phyloP scores from a whole-genome alignment of 2,797 vertebrate genomes.

The Ceryle rudis region DNA sequence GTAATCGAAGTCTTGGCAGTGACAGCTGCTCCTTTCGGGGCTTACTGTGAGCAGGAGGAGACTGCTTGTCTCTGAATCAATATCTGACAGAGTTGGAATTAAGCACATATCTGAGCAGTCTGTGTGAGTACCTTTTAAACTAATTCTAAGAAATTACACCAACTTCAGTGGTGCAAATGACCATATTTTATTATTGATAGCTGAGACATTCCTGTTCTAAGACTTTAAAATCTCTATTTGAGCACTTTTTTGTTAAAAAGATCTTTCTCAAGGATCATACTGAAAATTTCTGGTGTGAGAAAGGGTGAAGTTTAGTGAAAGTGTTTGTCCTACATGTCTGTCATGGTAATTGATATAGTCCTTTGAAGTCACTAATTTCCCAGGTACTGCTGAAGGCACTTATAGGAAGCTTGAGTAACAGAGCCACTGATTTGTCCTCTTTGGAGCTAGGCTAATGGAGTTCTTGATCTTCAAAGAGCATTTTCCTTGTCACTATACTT shows the following conservation, averaged over 20 bases:
- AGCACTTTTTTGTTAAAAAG: neutral
- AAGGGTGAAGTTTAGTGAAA: neutral
- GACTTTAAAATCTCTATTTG: neutral
- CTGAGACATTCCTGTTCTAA: neutral
- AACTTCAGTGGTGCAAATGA: neutral
- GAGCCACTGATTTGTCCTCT: neutral
- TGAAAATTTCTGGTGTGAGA: neutral
- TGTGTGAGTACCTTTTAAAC: neutral
- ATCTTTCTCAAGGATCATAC: neutral
- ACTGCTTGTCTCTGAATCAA: neutral
- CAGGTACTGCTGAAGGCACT: neutral
- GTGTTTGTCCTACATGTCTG: neutral
- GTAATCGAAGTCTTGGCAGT: neutral
- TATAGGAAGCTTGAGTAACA: neutral
- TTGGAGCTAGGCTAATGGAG: neutral
- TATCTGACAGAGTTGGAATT: neutral
- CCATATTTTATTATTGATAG: neutral
- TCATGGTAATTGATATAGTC: neutral
- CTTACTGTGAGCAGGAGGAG: neutral
- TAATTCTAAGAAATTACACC: neutral
- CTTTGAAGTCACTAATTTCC: neutral
- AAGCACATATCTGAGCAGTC: neutral
- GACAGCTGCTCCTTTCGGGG: neutral
- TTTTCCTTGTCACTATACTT: neutral
- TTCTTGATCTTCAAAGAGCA: neutral